Evolutionary conservation across 2,113 vertebrate genomes (phyloP).

Genomic region (Oncorhynchus masou): DNA sequence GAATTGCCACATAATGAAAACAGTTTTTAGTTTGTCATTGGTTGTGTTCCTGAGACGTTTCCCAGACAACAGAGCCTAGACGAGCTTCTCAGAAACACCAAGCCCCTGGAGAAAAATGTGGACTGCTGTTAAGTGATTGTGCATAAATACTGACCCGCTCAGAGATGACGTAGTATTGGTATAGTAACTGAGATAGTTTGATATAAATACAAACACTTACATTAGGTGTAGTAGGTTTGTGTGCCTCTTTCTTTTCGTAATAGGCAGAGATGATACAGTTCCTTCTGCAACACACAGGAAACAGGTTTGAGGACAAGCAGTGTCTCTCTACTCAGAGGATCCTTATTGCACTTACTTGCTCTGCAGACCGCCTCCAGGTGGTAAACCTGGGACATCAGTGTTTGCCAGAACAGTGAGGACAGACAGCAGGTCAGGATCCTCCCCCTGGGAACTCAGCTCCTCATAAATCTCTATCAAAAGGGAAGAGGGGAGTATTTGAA

Average conservation of each 20-base stretch:
- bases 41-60: constrained; percentile 29
- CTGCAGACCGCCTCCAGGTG: constrained; percentile 80
- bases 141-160: neutral
- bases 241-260: constrained; percentile 71
- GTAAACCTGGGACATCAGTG: constrained; percentile 73
- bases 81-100: constrained; percentile 44
- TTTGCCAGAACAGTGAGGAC: constrained; percentile 76
- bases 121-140: neutral
- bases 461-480: constrained; percentile 73
- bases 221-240: constrained; percentile 59
- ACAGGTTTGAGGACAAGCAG: neutral
- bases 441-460: constrained; percentile 64
- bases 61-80: neutral
- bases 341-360: constrained; percentile 75
- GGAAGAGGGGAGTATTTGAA: neutral
- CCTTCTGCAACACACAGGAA: constrained; percentile 60
- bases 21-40: constrained; percentile 41
- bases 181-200: neutral
- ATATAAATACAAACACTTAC: constrained; percentile 46
- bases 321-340: neutral
- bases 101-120: constrained; percentile 38
- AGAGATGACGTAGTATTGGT: no score
- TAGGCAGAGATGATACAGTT: constrained; percentile 79
- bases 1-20: constrained; percentile 43
- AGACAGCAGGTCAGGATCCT: constrained; percentile 70